These are phyloP conservation scores for Thomomys bottae DNA, from an alignment of 2,113 vertebrate species.

Conservation along the genomic window DNA sequence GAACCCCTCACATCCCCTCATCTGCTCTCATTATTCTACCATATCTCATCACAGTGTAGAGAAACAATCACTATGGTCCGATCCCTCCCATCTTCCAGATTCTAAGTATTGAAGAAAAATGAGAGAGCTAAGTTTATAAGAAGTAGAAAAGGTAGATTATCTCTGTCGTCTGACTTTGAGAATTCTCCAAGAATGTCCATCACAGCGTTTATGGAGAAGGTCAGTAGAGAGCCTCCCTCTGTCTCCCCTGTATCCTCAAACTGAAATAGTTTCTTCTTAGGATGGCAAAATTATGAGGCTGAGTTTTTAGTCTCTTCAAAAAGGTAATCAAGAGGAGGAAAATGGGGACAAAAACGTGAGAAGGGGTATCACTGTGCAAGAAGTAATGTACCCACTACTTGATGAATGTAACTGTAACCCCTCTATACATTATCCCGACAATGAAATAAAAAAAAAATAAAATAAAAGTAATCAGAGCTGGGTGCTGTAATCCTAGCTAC, in stretches of 20 bases:
- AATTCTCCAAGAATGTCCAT: conserved; percentile 35
- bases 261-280: conserved; percentile 8
- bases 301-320: conserved; percentile 44
- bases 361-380: too few species aligned
- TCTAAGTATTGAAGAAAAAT: not conserved
- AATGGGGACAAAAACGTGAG: too few species aligned
- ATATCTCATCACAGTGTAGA: not conserved
- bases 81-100: not conserved
- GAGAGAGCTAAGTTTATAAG: not conserved
- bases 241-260: not conserved
- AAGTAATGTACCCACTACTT: too few species aligned
- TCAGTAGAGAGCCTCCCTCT: not conserved
- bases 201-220: not conserved
- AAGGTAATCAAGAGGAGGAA: too few species aligned
- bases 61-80: not conserved
- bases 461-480: too few species aligned
- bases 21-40: not conserved
- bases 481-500: too few species aligned
- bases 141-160: not conserved
- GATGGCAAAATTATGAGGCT: conserved; percentile 18
- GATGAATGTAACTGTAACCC: too few species aligned
- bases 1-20: not conserved
- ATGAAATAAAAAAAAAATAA: too few species aligned
- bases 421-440: too few species aligned
- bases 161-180: not conserved